Evolutionary conservation across 2,113 vertebrate genomes (phyloP).

Genomic region (Eulemur rufifrons): DNA sequence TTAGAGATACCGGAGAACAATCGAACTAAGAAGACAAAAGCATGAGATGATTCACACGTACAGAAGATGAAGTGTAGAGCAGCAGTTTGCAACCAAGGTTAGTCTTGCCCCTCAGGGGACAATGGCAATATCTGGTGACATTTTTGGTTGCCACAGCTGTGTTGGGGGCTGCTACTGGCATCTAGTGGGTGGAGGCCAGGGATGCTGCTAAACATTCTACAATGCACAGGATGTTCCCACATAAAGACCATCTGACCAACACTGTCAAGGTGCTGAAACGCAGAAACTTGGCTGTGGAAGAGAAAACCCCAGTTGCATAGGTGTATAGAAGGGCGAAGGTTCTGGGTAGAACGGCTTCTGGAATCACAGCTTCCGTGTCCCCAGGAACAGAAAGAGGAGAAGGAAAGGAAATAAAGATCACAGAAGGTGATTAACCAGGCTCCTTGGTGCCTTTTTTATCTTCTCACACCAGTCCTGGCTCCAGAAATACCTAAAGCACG

Average conservation of each 20-base stretch:
- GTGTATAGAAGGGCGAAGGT: background rate
- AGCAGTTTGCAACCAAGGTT: background rate
- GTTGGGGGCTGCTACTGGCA: background rate
- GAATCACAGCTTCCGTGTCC: background rate
- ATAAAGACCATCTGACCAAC: background rate
- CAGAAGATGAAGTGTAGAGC: background rate
- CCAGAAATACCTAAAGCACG: background rate
- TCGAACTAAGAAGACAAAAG: background rate
- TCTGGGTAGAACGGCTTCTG: background rate
- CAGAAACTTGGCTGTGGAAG: background rate
- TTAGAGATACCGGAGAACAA: background rate
- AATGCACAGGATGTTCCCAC: background rate
- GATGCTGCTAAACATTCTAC: background rate
- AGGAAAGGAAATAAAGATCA: background rate
- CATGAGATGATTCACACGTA: background rate
- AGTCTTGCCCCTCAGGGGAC: background rate
- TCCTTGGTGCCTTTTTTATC: background rate
- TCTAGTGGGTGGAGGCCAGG: background rate
- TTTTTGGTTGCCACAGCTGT: background rate
- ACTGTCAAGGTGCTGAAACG: rapidly evolving
- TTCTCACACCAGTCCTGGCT: background rate
- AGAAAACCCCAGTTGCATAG: background rate
- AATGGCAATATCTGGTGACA: background rate
- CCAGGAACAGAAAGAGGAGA: background rate
- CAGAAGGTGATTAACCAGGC: background rate